Conservation (phyloP, 2,797 vertebrate genomes). For the Liasis olivaceus region DNA sequence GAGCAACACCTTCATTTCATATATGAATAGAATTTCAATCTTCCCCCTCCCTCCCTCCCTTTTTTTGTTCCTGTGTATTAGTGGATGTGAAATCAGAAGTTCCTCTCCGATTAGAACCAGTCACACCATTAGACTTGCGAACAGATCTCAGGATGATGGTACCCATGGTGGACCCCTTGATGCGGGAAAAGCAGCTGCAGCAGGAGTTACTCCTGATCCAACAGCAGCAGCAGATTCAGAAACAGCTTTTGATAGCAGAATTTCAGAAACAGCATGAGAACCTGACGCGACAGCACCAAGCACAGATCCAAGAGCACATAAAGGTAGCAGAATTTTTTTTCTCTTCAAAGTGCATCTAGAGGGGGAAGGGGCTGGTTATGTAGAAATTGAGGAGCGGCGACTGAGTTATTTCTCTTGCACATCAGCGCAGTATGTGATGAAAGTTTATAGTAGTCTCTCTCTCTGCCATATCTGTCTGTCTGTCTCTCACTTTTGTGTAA, state of each 20-base stretch:
- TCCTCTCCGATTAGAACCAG: constrained; percentile 83
- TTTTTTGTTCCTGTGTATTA: constrained; percentile 56
- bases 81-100: constrained; percentile 92
- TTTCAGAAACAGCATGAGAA: constrained; percentile 99
- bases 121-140: constrained; percentile 90
- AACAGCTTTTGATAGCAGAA: constrained; percentile 96
- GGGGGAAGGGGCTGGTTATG: background rate
- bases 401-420: constrained; percentile 38
- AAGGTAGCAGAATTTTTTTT: constrained; percentile 85
- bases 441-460: background rate
- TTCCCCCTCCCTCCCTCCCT: background rate
- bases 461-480: background rate
- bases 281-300: constrained; percentile 96
- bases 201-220: constrained; percentile 96
- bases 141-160: constrained; percentile 95
- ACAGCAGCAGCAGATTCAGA: constrained; percentile 99
- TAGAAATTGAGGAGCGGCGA: background rate
- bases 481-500: background rate
- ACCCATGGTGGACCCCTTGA: constrained; percentile 86
- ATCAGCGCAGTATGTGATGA: background rate
- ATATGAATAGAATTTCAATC: background rate
- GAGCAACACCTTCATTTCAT: background rate
- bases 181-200: constrained; percentile 95
- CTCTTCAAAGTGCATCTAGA: constrained; percentile 21
- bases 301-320: constrained; percentile 97